Percentiles rank a stretch among this genome's conserved stretches.
Evolutionary conservation across 2,797 vertebrate species (phyloP).

Genomic region (Otolemur crassicaudatus): DNA sequence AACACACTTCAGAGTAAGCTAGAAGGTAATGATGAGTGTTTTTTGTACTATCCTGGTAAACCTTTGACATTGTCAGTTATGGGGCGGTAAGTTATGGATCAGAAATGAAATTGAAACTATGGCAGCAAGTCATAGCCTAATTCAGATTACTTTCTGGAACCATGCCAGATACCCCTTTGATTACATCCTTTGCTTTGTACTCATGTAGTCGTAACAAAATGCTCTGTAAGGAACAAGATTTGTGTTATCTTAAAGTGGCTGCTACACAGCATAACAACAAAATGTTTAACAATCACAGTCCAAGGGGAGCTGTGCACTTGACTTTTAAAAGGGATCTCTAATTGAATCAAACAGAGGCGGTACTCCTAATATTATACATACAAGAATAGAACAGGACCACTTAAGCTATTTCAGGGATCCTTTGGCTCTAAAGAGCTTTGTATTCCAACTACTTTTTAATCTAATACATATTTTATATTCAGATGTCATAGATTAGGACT

Average conservation of each 20-base stretch:
- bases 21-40: neutral
- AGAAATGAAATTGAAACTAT: constrained; percentile 57
- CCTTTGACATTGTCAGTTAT: constrained; percentile 58
- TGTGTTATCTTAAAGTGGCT: constrained; percentile 32
- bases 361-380: constrained; percentile 28
- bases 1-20: constrained; percentile 8
- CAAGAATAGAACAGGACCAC: constrained; percentile 35
- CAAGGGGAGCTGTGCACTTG: constrained; percentile 51
- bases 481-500: neutral
- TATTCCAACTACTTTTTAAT: neutral
- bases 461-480: neutral
- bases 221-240: constrained; percentile 9
- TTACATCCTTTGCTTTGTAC: constrained; percentile 53
- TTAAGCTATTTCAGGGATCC: neutral
- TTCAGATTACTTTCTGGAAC: constrained; percentile 47
- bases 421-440: constrained; percentile 22
- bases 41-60: constrained; percentile 28
- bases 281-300: neutral
- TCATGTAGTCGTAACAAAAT: neutral
- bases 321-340: neutral
- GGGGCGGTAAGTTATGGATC: constrained; percentile 50
- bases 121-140: constrained; percentile 46
- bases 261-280: constrained; percentile 6
- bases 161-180: constrained; percentile 37
- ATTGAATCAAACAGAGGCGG: constrained; percentile 50